Evolutionary conservation across 2,797 vertebrate genomes (phyloP), one percentile per base, ranked within the genome.

Genomic region (Sternotherus odoratus): DNA sequence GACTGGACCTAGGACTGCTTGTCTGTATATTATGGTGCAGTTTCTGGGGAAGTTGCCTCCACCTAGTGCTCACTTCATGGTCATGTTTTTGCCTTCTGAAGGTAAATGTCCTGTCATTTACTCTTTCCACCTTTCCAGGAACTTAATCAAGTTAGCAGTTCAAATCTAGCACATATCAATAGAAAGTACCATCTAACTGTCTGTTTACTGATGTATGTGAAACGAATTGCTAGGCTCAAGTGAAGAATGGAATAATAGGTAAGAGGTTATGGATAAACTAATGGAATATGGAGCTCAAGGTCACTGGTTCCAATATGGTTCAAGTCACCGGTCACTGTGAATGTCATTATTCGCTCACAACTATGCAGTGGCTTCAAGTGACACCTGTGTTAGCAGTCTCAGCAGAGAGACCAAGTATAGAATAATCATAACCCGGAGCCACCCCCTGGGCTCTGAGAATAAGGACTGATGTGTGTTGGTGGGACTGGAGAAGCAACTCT

Each of bases 401-500:
- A 33, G 72, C 12, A 53, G 57, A 43, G 11, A 80, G 53, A 49
- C 43, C 2, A 82, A 78, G 3, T 82, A 49, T 46, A 57, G 86
- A 77, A 90, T 88, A 53, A 57, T 54, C 43, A 36, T 83, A 21
- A 7, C 57, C 77, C 90, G 21, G 26, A 51, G 5, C 87, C 46
- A 15, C 49, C 6, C 21, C 83, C 2, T 3, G 36, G 33, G 77
- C 28, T 1, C 0, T 51, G 82, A 6, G 63, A 19, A 19, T 21
- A 66, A 66, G n/a, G 16, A 5, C 63, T 36, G 63, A 36, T 5
- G 9, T 66, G 33, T 30, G 33, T 36, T 66, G n/a, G 17, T 36
- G 33, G 33, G 33, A 2, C 51, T 66, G 60, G 66, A 78, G 30
- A 87, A 77, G 60, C 17, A 21, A 0, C 0, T 2, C 3, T 1